Evolutionary conservation across 2,888 invertebrate genomes (phyloP).

Genomic region (Melikaiella ostensackeni): DNA sequence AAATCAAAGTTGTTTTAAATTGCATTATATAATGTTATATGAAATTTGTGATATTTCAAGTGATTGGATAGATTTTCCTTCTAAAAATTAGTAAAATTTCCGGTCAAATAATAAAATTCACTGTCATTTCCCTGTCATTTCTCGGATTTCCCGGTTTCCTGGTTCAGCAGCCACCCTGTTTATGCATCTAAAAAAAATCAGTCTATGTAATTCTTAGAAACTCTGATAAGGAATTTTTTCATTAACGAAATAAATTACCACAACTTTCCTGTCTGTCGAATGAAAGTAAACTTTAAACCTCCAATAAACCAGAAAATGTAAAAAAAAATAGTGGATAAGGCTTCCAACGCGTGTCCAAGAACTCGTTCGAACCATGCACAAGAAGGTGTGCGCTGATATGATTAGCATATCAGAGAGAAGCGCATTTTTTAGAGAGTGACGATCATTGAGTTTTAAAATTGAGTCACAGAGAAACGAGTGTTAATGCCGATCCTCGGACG

Average conservation of each 20-base stretch:
- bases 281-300: background rate
- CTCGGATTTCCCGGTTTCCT: no score
- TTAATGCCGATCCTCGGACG: conserved; percentile 38
- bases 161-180: no score
- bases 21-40: no score
- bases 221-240: background rate
- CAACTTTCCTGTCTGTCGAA: background rate
- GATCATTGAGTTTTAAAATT: background rate
- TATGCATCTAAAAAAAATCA: no score
- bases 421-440: background rate
- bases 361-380: conserved; percentile 19
- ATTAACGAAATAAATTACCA: background rate
- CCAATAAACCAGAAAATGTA: background rate
- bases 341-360: conserved; percentile 27
- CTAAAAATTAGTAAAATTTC: no score
- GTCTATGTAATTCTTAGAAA: background rate
- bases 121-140: no score
- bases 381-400: conserved; percentile 2
- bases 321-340: background rate
- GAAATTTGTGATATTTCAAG: no score
- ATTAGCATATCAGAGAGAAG: conserved; percentile 32
- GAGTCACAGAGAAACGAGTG: conserved; percentile 1
- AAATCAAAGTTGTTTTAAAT: no score
- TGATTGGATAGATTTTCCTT: no score
- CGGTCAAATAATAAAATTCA: no score